These are phyloP conservation scores for Pedicia rivosa DNA, from an alignment of 2,888 invertebrate species.

Conservation along the genomic window DNA sequence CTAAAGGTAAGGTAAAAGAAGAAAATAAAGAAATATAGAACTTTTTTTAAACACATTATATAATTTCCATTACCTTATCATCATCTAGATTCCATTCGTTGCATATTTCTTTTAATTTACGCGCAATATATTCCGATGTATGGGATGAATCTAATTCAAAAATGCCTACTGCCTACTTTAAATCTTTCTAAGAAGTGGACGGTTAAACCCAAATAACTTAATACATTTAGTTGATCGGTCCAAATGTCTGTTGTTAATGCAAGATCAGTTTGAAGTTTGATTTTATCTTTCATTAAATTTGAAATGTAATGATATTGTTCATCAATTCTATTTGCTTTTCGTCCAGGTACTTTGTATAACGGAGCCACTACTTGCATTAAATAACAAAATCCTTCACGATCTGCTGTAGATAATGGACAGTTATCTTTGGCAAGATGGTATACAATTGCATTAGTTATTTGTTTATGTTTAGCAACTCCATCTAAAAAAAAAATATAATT, in stretches of 20 bases:
- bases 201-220: constrained; percentile 12
- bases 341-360: constrained; percentile 9
- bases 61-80: no score
- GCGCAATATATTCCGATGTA: no score
- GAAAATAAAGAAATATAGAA: no score
- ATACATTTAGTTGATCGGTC: constrained; percentile 12
- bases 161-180: no score
- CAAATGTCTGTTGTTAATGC: constrained; percentile 12
- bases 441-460: constrained; percentile 9
- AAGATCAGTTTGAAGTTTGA: no score
- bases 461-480: background rate
- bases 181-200: no score
- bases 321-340: background rate
- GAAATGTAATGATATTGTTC: background rate
- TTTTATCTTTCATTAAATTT: background rate
- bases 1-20: no score
- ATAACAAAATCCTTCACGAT: constrained; percentile 11
- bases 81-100: no score
- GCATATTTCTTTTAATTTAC: no score
- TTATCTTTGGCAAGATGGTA: constrained; percentile 11
- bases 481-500: no score
- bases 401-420: constrained; percentile 8
- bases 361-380: constrained; percentile 9
- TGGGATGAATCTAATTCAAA: no score
- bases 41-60: no score